Evolutionary conservation across 2,113 vertebrate species (phyloP).

Genomic region (Ovibos moschatus): DNA sequence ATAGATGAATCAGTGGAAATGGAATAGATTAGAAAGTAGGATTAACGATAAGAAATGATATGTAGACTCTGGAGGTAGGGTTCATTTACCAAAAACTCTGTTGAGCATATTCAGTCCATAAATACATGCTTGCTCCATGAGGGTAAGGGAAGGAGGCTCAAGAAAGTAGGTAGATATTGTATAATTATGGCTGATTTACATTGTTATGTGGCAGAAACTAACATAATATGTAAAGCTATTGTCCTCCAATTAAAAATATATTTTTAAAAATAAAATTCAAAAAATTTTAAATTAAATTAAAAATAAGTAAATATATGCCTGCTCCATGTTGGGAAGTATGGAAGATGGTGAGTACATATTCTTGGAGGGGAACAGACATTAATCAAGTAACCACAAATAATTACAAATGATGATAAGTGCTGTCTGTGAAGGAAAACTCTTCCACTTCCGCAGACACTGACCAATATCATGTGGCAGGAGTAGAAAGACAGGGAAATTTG

Average conservation of each 20-base stretch:
- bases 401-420: not conserved
- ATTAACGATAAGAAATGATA: not conserved
- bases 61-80: not conserved
- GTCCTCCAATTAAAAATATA: not conserved
- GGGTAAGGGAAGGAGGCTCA: not conserved
- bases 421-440: not conserved
- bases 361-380: not conserved
- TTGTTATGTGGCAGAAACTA: not conserved
- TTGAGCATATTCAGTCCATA: not conserved
- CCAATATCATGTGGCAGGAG: rapidly evolving
- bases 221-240: not conserved
- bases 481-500: not conserved
- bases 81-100: not conserved
- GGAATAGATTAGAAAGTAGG: not conserved
- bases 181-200: not conserved
- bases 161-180: not conserved
- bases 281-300: not conserved
- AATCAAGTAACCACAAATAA: too few relatives aligned
- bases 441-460: not conserved
- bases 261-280: not conserved
- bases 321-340: too few relatives aligned
- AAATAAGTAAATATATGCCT: not conserved
- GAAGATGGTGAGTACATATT: not conserved
- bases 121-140: not conserved
- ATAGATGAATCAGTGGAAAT: not conserved